A percentile compares a stretch with the other conserved stretches of the same genome.
These are phyloP conservation scores for Lasioglossum villosulum DNA, from an alignment of 2,888 invertebrate genomes.

Conservation along the genomic window DNA sequence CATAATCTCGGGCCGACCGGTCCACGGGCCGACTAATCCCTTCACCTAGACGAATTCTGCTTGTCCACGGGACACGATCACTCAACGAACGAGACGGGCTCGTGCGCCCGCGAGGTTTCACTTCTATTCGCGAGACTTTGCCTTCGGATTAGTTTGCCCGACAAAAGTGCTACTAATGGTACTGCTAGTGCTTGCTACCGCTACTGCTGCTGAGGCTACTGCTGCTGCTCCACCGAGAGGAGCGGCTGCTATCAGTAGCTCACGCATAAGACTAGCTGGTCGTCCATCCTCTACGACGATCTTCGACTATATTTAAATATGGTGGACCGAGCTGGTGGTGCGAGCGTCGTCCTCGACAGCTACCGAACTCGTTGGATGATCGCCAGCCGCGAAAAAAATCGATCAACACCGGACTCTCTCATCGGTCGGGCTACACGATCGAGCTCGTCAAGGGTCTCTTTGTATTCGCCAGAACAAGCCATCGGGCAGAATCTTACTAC, in stretches of 20 bases:
- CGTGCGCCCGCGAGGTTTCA: conserved; percentile 41
- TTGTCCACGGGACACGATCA: background rate
- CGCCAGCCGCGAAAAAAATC: conserved; percentile 64
- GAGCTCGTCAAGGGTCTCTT: background rate
- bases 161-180: conserved; percentile 46
- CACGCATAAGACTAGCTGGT: conserved; percentile 59
- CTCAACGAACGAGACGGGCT: conserved; percentile 44
- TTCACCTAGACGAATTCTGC: conserved; percentile 10
- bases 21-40: conserved; percentile 33
- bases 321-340: conserved; percentile 59
- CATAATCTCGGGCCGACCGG: conserved; percentile 54
- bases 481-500: no score
- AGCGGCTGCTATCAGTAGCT: conserved; percentile 61
- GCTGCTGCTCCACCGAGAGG: conserved; percentile 61
- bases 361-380: conserved; percentile 66
- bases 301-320: conserved; percentile 73
- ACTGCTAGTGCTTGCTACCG: conserved; percentile 34
- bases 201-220: conserved; percentile 16
- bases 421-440: background rate
- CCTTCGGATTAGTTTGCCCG: conserved; percentile 45
- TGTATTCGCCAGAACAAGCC: no score
- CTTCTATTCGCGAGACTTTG: conserved; percentile 36
- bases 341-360: conserved; percentile 66
- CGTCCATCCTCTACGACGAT: conserved; percentile 65
- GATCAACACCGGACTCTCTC: conserved; percentile 52